These are phyloP conservation scores for Zaprionus nigranus DNA, from an alignment of 1,140 invertebrate genomes.

Conservation along the genomic window DNA sequence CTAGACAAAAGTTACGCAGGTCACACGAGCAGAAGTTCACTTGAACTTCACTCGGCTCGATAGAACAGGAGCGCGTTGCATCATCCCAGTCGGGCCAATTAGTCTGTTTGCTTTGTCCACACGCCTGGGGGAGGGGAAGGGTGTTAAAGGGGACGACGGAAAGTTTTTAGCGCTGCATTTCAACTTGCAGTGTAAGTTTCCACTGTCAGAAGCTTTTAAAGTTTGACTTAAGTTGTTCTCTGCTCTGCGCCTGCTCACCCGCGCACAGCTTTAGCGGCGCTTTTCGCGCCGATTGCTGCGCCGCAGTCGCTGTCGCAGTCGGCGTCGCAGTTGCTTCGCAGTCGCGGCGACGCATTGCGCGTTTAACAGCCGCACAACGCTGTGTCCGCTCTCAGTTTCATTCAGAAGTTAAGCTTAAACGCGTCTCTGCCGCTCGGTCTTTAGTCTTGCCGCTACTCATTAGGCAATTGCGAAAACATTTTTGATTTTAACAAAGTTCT, in stretches of 20 bases:
- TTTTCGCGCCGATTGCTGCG: slow-evolving; percentile 12
- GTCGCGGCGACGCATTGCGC: slow-evolving; percentile 58
- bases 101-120: slow-evolving; percentile 30
- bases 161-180: slow-evolving; percentile 58
- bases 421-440: slow-evolving; percentile 31
- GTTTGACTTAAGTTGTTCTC: slow-evolving; percentile 54
- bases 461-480: slow-evolving; percentile 62
- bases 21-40: slow-evolving; percentile 22
- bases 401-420: slow-evolving; percentile 72
- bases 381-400: slow-evolving; percentile 72
- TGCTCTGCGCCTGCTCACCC: slow-evolving; percentile 37
- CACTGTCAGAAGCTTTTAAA: slow-evolving; percentile 45
- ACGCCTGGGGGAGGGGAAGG: slow-evolving; percentile 3
- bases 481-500: slow-evolving; percentile 72
- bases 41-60: slow-evolving; percentile 52
- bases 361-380: slow-evolving; percentile 64
- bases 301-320: slow-evolving; percentile 9
- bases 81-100: slow-evolving; percentile 27
- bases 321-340: slow-evolving; percentile 20
- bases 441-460: slow-evolving; percentile 45
- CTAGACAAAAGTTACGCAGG: slow-evolving; percentile 9
- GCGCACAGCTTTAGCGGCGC: slow-evolving; percentile 24
- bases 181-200: slow-evolving; percentile 44
- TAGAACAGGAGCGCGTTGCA: slow-evolving; percentile 54
- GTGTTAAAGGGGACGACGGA: slow-evolving; percentile 24